phyloP scores from a whole-genome alignment of 1,140 invertebrate species.

The Ectropis grisescens region DNA sequence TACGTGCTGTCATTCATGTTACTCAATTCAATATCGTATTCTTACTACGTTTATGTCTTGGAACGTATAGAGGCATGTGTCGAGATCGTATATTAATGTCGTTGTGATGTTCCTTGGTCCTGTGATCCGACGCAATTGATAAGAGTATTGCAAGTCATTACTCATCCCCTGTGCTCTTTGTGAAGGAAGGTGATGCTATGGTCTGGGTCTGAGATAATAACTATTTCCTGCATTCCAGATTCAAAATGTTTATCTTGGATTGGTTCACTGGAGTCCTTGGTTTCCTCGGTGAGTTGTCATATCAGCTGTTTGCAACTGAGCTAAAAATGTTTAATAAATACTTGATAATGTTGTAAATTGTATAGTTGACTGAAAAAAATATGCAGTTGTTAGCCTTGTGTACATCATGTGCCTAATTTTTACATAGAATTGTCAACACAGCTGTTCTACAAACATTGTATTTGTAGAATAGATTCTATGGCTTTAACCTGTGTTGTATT shows the following conservation, averaged over 20 bases:
- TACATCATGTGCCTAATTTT: too few species aligned
- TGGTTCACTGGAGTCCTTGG: slow-evolving; percentile 97
- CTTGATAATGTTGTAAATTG: too few species aligned
- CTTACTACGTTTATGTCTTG: slow-evolving; percentile 28
- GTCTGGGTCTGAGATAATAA: slow-evolving; percentile 24
- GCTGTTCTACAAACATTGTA: too few species aligned
- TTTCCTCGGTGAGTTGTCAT: slow-evolving; percentile 87
- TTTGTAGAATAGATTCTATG: too few species aligned
- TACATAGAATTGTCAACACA: too few species aligned
- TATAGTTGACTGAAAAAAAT: too few species aligned
- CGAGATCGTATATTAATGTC: slow-evolving; percentile 12
- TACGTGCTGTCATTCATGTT: slow-evolving; percentile 59
- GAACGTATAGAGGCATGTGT: slow-evolving; percentile 18
- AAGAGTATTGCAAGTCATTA: slow-evolving; percentile 53
- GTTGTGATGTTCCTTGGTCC: slow-evolving; percentile 13
- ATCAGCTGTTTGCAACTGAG: too few species aligned
- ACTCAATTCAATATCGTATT: slow-evolving; percentile 52
- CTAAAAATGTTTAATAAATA: too few species aligned
- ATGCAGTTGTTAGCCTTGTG: too few species aligned
- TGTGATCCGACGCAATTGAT: slow-evolving; percentile 22
- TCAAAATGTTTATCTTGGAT: slow-evolving; percentile 96
- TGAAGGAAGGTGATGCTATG: slow-evolving; percentile 22
- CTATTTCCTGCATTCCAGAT: slow-evolving; percentile 44
- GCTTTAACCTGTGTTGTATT: too few species aligned
- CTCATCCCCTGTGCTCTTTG: slow-evolving; percentile 32